These are phyloP conservation scores for Montipora foliosa DNA, from an alignment of 64 coral and sea anemone species.

Conservation along the genomic window DNA sequence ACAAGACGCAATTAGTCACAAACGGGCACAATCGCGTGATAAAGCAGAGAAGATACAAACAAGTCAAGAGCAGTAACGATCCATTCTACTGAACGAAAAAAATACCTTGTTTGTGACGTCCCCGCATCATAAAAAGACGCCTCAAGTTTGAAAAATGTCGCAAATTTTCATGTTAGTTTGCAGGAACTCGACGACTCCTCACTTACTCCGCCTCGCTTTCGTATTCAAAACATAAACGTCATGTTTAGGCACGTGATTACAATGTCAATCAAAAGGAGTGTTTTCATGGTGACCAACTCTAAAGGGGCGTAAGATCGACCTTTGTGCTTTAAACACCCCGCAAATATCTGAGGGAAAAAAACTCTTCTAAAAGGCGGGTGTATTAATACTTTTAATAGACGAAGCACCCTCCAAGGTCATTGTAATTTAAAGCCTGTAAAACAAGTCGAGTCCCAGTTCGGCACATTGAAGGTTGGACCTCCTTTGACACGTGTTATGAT, in stretches of 20 bases:
- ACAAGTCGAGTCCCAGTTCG: neutral
- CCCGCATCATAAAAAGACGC: conserved; percentile 83
- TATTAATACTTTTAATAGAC: neutral
- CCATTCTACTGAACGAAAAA: conserved; percentile 17
- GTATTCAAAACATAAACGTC: conserved; percentile 96
- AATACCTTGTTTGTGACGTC: conserved; percentile 91
- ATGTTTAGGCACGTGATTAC: conserved; percentile 96
- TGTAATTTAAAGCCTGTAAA: neutral
- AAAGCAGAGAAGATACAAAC: conserved; percentile 72
- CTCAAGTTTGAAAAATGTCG: conserved; percentile 66
- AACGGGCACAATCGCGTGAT: conserved; percentile 84
- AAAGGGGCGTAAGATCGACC: conserved; percentile 25
- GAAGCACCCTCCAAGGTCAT: neutral
- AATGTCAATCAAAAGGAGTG: conserved; percentile 69
- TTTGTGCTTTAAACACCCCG: neutral
- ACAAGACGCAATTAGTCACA: conserved; percentile 99
- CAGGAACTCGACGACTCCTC: conserved; percentile 77
- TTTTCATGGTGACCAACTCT: conserved; percentile 45
- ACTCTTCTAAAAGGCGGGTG: neutral
- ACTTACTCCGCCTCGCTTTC: conserved; percentile 91
- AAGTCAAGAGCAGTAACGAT: conserved; percentile 49
- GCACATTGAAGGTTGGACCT: too few relatives aligned
- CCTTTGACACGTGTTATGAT: too few relatives aligned
- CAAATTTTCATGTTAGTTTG: conserved; percentile 66
- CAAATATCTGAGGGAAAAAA: neutral